Evolutionary conservation across 2,888 invertebrate genomes (phyloP), one percentile per base, ranked within the genome.

Genomic region (Trichopria drosophilae): DNA sequence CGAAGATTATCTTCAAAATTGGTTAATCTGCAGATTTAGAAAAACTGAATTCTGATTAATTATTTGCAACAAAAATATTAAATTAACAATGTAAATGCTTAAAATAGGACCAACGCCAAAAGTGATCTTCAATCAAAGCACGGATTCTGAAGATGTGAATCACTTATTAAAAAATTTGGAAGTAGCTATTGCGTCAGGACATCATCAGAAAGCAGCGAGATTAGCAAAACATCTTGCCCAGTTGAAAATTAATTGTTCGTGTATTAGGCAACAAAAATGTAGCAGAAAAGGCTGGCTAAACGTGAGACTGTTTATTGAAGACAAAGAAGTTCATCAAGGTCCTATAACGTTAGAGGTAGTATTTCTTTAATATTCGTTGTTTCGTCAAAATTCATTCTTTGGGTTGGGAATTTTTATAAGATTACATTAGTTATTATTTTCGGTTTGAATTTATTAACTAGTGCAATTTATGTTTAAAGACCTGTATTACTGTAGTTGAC

Each of bases 221-320:
- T 81, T 89, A 39, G 90, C 91, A 1, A 81, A 84, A 58, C 87
- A 90, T 72, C 77, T 91, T 59, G 90, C 90, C 0, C 83, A 87
- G 57, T 76, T 89, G 53, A 85, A 87, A 71, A 82, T 90, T 40
- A 85, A 85, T 51, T 88, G 89, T 75, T 87, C 86, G 26, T 88
- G 85, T 3, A 79, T 81, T 23, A 75, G 83, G 53, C 77, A 79
- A 60, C 65, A 69, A 58, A 65, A 70, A 12, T 61, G 62, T 19
- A 51, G 57, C 48, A 57, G 58, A 31, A 70, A 66, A 59, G 67
- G 71, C 51, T 50, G 63, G 71, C 76, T 67, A 73, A 90, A 88
- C 61, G 84, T 90, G 57, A 83, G 87, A 62, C 83, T 91, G 77
- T 88, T 86, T 76, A 86, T 91, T 28, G 90, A 91, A 76, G 90